These are phyloP conservation scores for Crossaster papposus DNA, from an alignment of 53 echinoderm and acorn worm species.

Conservation along the genomic window DNA sequence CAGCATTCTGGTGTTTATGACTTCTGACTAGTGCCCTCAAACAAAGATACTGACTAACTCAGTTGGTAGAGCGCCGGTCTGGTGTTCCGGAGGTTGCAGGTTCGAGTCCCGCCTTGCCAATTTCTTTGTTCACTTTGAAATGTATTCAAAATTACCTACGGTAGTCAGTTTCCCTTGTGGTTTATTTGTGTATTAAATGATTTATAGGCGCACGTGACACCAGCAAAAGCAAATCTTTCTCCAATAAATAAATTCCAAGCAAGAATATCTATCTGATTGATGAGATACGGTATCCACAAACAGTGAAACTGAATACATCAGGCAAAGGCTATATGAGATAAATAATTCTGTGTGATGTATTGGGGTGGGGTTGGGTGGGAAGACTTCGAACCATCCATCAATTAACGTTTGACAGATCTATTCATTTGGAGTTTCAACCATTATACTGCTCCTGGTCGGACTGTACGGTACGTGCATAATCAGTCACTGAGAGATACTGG, in stretches of 20 bases:
- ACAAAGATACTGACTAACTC: too few relatives aligned
- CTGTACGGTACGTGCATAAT: too few relatives aligned
- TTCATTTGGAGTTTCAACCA: conserved; percentile 20
- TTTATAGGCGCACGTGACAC: not conserved
- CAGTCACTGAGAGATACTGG: too few relatives aligned
- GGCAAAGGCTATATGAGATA: not conserved
- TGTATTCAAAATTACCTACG: too few relatives aligned
- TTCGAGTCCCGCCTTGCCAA: too few relatives aligned
- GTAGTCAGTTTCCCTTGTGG: too few relatives aligned
- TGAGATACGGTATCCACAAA: not conserved
- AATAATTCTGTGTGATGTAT: not conserved
- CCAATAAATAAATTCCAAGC: not conserved
- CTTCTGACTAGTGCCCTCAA: too few relatives aligned
- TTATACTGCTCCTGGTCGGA: not conserved
- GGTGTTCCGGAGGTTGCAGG: too few relatives aligned
- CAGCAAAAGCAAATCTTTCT: not conserved
- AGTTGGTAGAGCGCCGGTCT: too few relatives aligned
- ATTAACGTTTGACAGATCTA: conserved; percentile 17
- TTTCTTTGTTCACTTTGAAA: too few relatives aligned
- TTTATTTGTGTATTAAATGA: not conserved
- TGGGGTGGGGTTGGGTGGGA: not conserved
- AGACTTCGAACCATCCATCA: not conserved
- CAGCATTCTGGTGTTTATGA: too few relatives aligned
- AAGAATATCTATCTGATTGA: not conserved
- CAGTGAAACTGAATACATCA: not conserved